phyloP scores from a whole-genome alignment of 2,113 vertebrate genomes.

The Aythya baeri region DNA sequence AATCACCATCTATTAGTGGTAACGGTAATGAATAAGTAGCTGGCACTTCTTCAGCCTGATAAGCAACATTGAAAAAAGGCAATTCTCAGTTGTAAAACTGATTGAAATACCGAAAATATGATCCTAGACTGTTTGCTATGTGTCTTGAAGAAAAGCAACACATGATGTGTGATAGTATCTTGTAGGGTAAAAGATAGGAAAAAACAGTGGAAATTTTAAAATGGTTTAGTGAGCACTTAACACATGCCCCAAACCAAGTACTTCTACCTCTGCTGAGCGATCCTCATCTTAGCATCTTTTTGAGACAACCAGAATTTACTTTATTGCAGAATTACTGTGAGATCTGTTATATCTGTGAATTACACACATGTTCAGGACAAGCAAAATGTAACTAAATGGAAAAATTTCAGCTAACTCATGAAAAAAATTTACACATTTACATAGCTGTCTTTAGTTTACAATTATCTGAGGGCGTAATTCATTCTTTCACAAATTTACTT shows the following conservation, averaged over 20 bases:
- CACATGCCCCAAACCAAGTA: not conserved
- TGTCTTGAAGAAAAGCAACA: not conserved
- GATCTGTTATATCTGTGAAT: not conserved
- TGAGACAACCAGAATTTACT: not conserved
- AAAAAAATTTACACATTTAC: not conserved
- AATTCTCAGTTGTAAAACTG: not conserved
- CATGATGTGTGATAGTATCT: rapidly evolving
- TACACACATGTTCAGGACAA: not conserved
- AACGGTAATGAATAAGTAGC: not conserved
- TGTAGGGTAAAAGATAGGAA: too few relatives aligned
- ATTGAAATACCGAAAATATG: not conserved
- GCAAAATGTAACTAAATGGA: not conserved
- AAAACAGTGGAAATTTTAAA: not conserved
- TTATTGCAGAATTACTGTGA: not conserved
- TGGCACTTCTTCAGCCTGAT: not conserved
- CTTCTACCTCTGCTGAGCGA: not conserved
- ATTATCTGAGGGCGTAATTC: not conserved
- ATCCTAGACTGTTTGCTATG: not conserved
- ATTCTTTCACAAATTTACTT: not conserved
- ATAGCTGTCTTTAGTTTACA: not conserved
- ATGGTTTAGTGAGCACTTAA: not conserved
- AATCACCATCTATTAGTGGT: not conserved
- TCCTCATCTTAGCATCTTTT: not conserved
- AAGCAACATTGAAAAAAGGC: not conserved
- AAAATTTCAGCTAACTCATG: not conserved